A percentile compares a stretch with the other conserved stretches of the same genome.
These are phyloP conservation scores for Crenichthys baileyi DNA, from an alignment of 2,797 vertebrate species.

Conservation along the genomic window DNA sequence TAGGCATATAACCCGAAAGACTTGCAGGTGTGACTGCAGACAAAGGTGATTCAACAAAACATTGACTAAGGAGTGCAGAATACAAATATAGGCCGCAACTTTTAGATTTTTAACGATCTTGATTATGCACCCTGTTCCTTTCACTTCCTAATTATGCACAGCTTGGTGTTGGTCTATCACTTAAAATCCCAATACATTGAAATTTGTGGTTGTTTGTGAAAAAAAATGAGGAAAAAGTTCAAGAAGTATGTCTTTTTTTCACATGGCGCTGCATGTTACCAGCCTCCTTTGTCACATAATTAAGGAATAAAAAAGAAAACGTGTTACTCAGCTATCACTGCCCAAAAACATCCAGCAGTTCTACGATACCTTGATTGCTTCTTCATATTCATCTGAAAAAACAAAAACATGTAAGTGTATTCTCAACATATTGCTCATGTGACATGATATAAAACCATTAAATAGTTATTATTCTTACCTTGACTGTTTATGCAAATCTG, in stretches of 20 bases:
- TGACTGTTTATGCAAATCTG: constrained; percentile 97
- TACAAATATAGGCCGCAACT: not conserved
- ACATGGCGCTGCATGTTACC: not conserved
- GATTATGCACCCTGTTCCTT: not conserved
- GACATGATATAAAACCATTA: not conserved
- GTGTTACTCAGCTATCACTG: not conserved
- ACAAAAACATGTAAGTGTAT: constrained; percentile 31
- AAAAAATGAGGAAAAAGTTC: not conserved
- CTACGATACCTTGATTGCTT: constrained; percentile 92
- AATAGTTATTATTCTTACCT: constrained; percentile 80
- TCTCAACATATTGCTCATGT: not conserved
- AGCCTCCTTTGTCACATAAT: not conserved
- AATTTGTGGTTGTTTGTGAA: not conserved
- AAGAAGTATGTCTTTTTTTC: not conserved
- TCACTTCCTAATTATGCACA: no score
- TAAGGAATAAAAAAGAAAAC: not conserved
- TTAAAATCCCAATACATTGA: not conserved
- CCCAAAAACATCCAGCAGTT: not conserved
- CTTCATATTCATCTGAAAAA: constrained; percentile 92
- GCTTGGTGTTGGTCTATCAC: not conserved
- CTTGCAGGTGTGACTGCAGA: not conserved
- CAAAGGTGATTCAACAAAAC: not conserved
- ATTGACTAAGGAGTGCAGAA: not conserved
- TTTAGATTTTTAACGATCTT: not conserved
- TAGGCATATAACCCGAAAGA: not conserved